Evolutionary conservation across 2,888 invertebrate species (phyloP).

Genomic region (Autographa pulchrina): DNA sequence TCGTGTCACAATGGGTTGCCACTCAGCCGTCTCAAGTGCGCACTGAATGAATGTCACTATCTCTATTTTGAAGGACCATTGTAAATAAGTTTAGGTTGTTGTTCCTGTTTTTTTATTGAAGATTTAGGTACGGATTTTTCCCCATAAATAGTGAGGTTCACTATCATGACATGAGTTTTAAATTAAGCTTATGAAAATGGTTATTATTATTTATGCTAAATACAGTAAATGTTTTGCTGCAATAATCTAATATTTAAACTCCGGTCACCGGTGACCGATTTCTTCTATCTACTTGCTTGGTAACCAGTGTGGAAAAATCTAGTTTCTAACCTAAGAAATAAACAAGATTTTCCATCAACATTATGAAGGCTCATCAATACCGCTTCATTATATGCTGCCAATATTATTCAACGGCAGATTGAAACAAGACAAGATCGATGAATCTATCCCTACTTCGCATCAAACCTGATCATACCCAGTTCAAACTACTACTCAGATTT

Average conservation of each 20-base stretch:
- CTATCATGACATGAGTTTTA: too few species aligned
- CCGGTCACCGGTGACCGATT: too few species aligned
- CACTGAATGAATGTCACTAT: constrained; percentile 2
- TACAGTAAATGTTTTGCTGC: too few species aligned
- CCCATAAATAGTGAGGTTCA: too few species aligned
- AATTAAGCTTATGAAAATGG: too few species aligned
- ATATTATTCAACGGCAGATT: background rate
- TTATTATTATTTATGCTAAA: too few species aligned
- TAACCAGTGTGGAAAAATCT: background rate
- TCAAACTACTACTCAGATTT: constrained; percentile 33
- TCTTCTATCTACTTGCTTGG: background rate
- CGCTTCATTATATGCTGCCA: background rate
- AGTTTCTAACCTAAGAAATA: background rate
- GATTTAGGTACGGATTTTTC: too few species aligned
- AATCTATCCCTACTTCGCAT: constrained; percentile 15
- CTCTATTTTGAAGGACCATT: background rate
- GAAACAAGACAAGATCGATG: constrained; percentile 15
- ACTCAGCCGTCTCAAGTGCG: constrained; percentile 8
- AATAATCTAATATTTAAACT: too few species aligned
- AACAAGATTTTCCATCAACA: background rate
- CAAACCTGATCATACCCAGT: constrained; percentile 41
- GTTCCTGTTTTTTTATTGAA: background rate
- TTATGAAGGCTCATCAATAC: background rate
- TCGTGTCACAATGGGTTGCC: background rate
- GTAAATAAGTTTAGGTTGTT: background rate